These are phyloP conservation scores for Zoanthus solanderi DNA, from an alignment of 92 coral and sea anemone genomes.

Conservation along the genomic window DNA sequence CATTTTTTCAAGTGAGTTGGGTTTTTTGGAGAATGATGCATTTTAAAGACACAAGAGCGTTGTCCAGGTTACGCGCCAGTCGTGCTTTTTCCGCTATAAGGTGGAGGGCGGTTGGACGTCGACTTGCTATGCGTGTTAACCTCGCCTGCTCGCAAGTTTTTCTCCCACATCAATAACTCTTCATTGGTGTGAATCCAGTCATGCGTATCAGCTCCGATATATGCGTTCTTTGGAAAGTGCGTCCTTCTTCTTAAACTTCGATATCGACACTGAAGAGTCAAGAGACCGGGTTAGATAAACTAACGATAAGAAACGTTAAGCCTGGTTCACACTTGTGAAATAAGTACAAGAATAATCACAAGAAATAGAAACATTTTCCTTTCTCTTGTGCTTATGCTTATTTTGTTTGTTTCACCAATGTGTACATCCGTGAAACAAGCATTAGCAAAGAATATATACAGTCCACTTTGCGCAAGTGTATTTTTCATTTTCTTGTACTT, in stretches of 20 bases:
- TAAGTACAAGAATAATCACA: too few relatives aligned
- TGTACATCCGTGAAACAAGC: too few relatives aligned
- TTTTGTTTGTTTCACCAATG: too few relatives aligned
- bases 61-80: neutral
- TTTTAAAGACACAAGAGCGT: neutral
- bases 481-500: too few relatives aligned
- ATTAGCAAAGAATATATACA: too few relatives aligned
- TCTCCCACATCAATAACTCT: conserved; percentile 87
- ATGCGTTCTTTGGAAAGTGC: conserved; percentile 63
- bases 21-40: neutral
- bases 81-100: neutral
- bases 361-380: too few relatives aligned
- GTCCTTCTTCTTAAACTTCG: conserved; percentile 70
- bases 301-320: too few relatives aligned
- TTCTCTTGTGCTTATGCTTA: too few relatives aligned
- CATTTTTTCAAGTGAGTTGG: too few relatives aligned
- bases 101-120: conserved; percentile 11
- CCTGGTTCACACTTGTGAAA: too few relatives aligned
- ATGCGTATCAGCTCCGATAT: conserved; percentile 66
- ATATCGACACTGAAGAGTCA: conserved; percentile 66
- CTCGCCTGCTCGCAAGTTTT: conserved; percentile 85
- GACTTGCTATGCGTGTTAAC: conserved; percentile 54
- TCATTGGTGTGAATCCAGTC: conserved; percentile 83
- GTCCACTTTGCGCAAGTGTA: too few relatives aligned
- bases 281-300: too few relatives aligned